Base-by-base conservation (phyloP, 2,888 invertebrate genomes). In the Agrotis segetum region DNA sequence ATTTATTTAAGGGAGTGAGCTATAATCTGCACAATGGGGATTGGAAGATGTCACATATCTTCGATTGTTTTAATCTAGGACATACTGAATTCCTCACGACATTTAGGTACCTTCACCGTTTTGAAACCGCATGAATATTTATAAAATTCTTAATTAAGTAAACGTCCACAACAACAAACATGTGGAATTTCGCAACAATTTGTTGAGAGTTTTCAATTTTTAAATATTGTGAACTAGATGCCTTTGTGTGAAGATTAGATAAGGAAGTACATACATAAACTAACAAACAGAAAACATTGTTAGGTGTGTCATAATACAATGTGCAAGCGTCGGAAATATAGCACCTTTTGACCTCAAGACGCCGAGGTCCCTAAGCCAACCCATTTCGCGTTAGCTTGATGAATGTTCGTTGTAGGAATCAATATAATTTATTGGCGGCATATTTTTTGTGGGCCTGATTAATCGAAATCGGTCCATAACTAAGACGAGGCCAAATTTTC, bases 341-440 rank as follows among this genome's bases (percentile, higher is more conserved):
- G 53, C 58, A 73, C 71, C 50, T 69, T 76, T 69, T 71, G 74
- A 84, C 78, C 78, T 85, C 63, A 73, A 47, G 49, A 55, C 19
- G 60, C 73, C 66, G 79, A 83, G 85, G 81, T 85, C 74, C 72
- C 56, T 71, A 81, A 85, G 73, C 73, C 85, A 85, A 70, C 77
- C 74, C 84, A 81, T 78, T 74, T 72, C 72, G 61, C 69, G 76
- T 83, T 56, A 64, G 61, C 55, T 67, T 79, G 69, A 83, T 70
- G 68, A 74, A 73, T 67, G 67, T 72, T 67, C 71, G 59, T 47
- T 72, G 68, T 75, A 70, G 69, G 71, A 72, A 72, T 74, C 74
- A 68, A 78, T 77, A 74, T 69, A 75, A 76, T 74, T 74, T 81
- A 77, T 83, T 62, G 70, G 52, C 44, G 52, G 67, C 65, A 77